Evolutionary conservation across 2,888 invertebrate genomes (phyloP).

Genomic region (Amphipoea oculea): DNA sequence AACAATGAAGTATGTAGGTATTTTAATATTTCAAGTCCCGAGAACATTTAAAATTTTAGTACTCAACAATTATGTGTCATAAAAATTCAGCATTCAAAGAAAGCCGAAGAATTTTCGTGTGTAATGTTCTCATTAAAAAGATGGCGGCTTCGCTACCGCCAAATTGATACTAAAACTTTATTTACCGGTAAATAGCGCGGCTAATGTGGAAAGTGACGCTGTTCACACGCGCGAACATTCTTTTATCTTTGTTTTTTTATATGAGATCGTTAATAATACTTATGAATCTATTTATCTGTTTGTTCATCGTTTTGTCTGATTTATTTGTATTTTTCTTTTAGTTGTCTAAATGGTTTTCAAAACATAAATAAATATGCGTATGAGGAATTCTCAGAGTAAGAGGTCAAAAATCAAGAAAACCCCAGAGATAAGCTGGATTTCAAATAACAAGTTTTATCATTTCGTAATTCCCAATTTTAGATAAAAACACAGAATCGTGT

Average conservation of each 20-base stretch:
- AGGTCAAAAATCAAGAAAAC: background rate
- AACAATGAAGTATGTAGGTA: slow-evolving; percentile 13
- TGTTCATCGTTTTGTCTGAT: background rate
- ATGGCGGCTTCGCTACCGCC: slow-evolving; percentile 17
- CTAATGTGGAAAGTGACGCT: slow-evolving; percentile 37
- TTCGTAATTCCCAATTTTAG: background rate
- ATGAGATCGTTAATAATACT: slow-evolving; percentile 12
- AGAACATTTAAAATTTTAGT: slow-evolving; percentile 4
- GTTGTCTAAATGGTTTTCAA: no score
- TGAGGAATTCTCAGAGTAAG: background rate
- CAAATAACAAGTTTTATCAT: slow-evolving; percentile 9
- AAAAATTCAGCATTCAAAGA: slow-evolving; percentile 25
- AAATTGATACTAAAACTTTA: slow-evolving; percentile 57
- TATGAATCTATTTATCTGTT: background rate
- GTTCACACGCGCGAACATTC: slow-evolving; percentile 29
- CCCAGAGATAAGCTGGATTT: slow-evolving; percentile 2
- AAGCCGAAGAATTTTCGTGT: slow-evolving; percentile 10
- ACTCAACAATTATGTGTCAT: background rate
- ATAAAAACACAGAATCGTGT: background rate
- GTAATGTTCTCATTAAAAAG: slow-evolving; percentile 41
- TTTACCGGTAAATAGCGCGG: slow-evolving; percentile 38
- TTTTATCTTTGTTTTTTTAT: slow-evolving; percentile 21
- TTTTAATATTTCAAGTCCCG: slow-evolving; percentile 10
- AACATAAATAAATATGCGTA: background rate
- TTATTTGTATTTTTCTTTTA: background rate